phyloP scores from a whole-genome alignment of 2,888 invertebrate species.

The Hartigia nigra region DNA sequence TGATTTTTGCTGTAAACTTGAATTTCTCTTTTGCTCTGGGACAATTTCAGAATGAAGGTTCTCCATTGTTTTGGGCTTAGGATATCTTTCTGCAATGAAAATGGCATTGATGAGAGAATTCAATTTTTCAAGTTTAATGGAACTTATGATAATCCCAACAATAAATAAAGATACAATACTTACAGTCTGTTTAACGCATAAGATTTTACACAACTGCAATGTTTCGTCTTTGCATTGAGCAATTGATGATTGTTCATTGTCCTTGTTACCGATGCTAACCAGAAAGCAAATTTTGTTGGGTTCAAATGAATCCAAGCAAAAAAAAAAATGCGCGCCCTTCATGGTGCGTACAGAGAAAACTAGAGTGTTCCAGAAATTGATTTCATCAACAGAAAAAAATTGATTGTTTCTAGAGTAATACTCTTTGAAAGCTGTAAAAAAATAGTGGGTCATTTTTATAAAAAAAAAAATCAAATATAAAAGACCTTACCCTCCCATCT shows the following conservation, averaged over 20 bases:
- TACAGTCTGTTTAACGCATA: no score
- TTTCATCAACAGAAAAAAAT: no score
- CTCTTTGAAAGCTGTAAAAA: neutral
- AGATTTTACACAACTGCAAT: no score
- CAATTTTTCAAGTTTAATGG: no score
- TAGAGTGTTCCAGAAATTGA: neutral
- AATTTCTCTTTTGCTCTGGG: slow-evolving; percentile 20
- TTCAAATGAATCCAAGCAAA: slow-evolving; percentile 40
- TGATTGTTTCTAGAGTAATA: neutral
- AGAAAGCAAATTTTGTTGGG: slow-evolving; percentile 47
- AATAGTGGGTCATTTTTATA: no score
- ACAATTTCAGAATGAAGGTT: slow-evolving; percentile 40
- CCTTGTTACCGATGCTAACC: slow-evolving; percentile 51
- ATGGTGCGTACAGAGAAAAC: slow-evolving; percentile 42
- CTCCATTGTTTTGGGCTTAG: slow-evolving; percentile 37
- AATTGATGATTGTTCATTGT: slow-evolving; percentile 38
- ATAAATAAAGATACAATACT: no score
- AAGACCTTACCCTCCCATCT: slow-evolving; percentile 52
- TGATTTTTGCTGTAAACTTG: slow-evolving; percentile 21
- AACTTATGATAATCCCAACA: no score
- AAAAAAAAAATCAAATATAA: no score
- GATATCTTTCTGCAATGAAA: neutral
- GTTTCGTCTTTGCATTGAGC: no score
- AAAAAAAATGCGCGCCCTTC: slow-evolving; percentile 43
- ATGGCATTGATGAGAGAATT: no score